Evolutionary conservation across 2,797 vertebrate genomes (phyloP).

Genomic region (Ctenochaetus hawaiiensis): DNA sequence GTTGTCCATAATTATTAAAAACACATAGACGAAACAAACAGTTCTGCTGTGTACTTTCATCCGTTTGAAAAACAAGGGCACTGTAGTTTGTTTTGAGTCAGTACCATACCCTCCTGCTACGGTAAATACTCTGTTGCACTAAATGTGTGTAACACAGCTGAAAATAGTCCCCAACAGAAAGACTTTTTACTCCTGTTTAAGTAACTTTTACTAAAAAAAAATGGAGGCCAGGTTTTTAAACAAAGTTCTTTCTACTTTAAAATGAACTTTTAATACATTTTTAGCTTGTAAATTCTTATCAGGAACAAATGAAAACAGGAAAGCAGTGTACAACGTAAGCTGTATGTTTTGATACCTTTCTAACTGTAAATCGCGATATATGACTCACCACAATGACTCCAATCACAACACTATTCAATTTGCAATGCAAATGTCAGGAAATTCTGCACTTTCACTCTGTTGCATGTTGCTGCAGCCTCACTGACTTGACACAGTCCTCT

Average conservation of each 20-base stretch:
- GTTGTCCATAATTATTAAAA: not conserved
- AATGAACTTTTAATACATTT: no score
- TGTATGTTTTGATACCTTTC: not conserved
- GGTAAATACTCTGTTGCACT: not conserved
- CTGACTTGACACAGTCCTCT: conserved; percentile 17
- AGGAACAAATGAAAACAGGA: not conserved
- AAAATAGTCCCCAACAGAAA: not conserved
- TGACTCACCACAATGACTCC: conserved; percentile 33
- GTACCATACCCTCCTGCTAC: not conserved
- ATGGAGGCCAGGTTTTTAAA: no score
- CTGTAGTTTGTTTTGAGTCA: conserved; percentile 1
- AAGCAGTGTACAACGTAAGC: not conserved
- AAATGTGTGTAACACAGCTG: not conserved
- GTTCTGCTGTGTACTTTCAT: not conserved
- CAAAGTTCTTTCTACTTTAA: no score
- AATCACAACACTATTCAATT: conserved; percentile 65
- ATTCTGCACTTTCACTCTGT: conserved; percentile 30
- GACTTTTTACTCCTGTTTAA: no score
- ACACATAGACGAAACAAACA: not conserved
- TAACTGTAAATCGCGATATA: conserved; percentile 16
- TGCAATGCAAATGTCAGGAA: conserved; percentile 75
- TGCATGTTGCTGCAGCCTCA: conserved; percentile 3
- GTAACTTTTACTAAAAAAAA: no score
- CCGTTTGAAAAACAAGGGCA: not conserved
- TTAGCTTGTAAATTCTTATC: no score